A percentile compares a stretch with the other conserved stretches of the same genome.
Evolutionary conservation across 2,113 vertebrate genomes (phyloP).

Genomic region (Pteruthius melanotis): DNA sequence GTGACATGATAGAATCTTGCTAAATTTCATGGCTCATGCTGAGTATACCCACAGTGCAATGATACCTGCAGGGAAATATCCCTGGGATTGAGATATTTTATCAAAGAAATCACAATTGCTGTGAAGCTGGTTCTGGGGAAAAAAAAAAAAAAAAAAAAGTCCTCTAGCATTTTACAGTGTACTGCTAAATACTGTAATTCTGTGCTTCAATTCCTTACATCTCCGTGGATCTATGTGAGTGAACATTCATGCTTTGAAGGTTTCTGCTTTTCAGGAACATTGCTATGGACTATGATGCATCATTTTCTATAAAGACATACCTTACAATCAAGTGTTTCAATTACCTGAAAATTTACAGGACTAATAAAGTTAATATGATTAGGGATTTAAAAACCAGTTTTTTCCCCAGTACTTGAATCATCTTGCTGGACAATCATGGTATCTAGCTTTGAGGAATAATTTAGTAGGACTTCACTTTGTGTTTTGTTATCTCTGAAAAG

Average conservation of each 20-base stretch:
- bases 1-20: not conserved
- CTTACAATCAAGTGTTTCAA: not conserved
- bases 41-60: not conserved
- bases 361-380: not conserved
- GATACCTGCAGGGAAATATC: not conserved
- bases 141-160: rapidly evolving
- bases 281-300: not conserved
- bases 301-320: not conserved
- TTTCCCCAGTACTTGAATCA: not conserved
- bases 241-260: not conserved
- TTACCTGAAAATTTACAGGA: not conserved
- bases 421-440: not conserved
- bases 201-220: not conserved
- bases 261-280: not conserved
- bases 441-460: not conserved
- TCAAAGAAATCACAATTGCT: not conserved
- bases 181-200: not conserved
- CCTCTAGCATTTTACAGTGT: not conserved
- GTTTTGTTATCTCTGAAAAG: not conserved
- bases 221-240: not conserved
- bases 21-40: not conserved
- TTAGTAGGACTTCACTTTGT: not conserved
- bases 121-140: not conserved
- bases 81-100: not conserved
- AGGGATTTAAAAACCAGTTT: not conserved